These are phyloP conservation scores for Alfaro cultratus DNA, from an alignment of 2,797 vertebrate species.

Conservation along the genomic window DNA sequence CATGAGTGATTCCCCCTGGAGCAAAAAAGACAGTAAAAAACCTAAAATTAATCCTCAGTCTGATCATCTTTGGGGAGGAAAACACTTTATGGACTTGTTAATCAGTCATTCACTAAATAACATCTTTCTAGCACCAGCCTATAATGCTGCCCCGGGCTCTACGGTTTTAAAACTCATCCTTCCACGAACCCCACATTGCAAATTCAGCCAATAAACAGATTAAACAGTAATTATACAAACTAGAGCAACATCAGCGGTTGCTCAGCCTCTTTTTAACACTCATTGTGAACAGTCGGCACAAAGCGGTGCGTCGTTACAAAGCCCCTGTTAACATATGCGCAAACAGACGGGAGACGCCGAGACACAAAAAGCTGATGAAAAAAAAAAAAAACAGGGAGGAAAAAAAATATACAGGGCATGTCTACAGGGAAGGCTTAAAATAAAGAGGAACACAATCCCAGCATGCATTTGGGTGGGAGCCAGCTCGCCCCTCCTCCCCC, in stretches of 20 bases:
- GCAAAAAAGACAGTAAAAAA: constrained; percentile 9
- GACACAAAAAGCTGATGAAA: constrained; percentile 63
- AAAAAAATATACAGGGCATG: constrained; percentile 81
- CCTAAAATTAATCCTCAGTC: constrained; percentile 31
- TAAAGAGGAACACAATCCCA: constrained; percentile 85
- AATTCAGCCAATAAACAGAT: constrained; percentile 5
- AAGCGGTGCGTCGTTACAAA: constrained; percentile 47
- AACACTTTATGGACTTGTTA: constrained; percentile 30
- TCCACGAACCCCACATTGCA: constrained; percentile 3
- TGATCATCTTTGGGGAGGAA: constrained; percentile 24
- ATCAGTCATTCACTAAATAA: constrained; percentile 32
- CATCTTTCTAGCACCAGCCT: constrained; percentile 13
- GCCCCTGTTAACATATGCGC: constrained; percentile 28
- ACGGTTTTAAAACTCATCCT: not conserved
- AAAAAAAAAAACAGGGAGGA: constrained; percentile 69
- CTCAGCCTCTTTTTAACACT: constrained; percentile 30
- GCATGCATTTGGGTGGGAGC: constrained; percentile 80
- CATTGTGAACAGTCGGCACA: constrained; percentile 30
- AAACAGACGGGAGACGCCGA: constrained; percentile 47
- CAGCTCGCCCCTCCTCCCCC: constrained; percentile 58
- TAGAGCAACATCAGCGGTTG: constrained; percentile 20
- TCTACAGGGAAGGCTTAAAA: constrained; percentile 87
- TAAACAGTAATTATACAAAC: constrained; percentile 15
- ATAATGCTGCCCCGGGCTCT: not conserved
- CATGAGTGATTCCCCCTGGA: constrained; percentile 96